Base-by-base conservation (phyloP, 2,797 vertebrate genomes). In the Tarsius wallacei region DNA sequence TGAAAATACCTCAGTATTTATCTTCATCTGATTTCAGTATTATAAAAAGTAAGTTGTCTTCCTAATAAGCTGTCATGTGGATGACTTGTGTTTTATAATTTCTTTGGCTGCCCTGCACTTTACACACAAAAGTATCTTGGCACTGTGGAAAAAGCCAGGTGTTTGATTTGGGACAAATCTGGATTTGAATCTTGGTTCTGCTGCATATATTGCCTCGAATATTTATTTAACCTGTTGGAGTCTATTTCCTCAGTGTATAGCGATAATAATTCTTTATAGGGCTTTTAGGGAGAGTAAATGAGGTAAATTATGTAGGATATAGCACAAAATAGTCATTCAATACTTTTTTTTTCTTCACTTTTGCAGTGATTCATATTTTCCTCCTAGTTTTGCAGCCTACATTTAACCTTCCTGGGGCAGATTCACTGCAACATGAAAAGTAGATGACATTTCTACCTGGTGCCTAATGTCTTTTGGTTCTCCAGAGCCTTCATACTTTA, bases 301-400 rank as follows among this genome's bases (percentile, higher is more conserved):
- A 95, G 28, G 22, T 92, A 91, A 90, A 1, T 77, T 83, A 88
- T 77, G 2, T 57, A 89, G 59, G 12, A 55, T 71, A 61, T 13
- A 85, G n/a, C 33, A 77, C 19, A 90, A 85, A 96, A 73, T 42
- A 84, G 42, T 68, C 17, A 74, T n/a, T 95, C 3, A n/a, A 68
- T 59, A 59, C 5, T 78, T 63, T 86, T 95, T 95, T 64, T 91
- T 91, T 95, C 68, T 66, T 78, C 33, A 63, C 22, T 84, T 94
- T 93, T 68, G 70, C 74, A 49, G 42, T 51, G n/a, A 86, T 76
- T 86, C 42, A 31, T 86, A 13, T 89, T 95, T 95, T 76, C 19
- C 64, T 88, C 28, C 21, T 78, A 77, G 31, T 11, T 42, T 91
- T 78, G 36, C 15, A 28, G 33, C 90, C 47, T 88, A 5, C 81